phyloP scores from a whole-genome alignment of 53 echinoderm and acorn worm species.

The Zoroaster sp. region DNA sequence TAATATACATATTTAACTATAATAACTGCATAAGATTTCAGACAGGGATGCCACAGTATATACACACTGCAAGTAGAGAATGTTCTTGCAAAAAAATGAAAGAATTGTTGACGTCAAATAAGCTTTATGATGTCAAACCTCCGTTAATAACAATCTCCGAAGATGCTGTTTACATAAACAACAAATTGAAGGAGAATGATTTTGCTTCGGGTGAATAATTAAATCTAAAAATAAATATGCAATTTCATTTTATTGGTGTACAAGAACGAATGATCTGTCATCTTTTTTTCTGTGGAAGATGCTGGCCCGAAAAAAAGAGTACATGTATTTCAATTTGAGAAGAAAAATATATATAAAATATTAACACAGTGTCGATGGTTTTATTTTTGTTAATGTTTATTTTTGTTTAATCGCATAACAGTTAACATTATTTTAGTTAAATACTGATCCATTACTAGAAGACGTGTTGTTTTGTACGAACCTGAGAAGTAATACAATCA shows the following conservation, averaged over 20 bases:
- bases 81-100: background rate
- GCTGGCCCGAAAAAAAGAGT: background rate
- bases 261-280: background rate
- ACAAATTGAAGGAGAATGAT: background rate
- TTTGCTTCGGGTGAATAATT: background rate
- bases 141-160: background rate
- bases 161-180: background rate
- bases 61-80: background rate
- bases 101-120: background rate
- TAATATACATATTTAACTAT: conserved; percentile 24
- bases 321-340: conserved; percentile 27
- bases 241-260: conserved; percentile 44
- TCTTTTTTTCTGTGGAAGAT: background rate
- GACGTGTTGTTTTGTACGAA: no score
- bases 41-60: background rate
- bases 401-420: no score
- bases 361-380: no score
- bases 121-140: background rate
- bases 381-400: no score
- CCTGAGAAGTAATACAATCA: no score
- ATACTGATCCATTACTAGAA: no score
- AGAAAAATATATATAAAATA: conserved; percentile 45
- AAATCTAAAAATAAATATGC: conserved; percentile 27
- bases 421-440: no score
- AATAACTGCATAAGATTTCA: no score